phyloP scores from a whole-genome alignment of 2,888 invertebrate genomes.

The Nemapogon koenigi region DNA sequence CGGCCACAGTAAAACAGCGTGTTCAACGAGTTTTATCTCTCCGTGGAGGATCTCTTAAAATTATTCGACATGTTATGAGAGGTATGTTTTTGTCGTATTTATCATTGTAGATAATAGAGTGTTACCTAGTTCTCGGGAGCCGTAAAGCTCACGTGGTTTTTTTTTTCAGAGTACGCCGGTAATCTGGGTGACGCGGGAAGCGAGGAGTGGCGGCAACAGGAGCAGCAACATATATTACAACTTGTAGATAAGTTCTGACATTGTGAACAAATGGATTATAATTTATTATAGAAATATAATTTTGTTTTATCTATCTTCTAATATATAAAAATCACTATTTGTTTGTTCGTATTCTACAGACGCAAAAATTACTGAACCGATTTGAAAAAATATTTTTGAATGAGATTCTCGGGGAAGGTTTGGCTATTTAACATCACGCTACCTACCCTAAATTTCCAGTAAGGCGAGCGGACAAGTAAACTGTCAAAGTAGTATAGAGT shows the following conservation, averaged over 20 bases:
- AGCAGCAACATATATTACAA: constrained; percentile 90
- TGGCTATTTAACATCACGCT: too few relatives aligned
- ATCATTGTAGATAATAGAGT: background rate
- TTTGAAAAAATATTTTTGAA: too few relatives aligned
- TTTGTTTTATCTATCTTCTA: too few relatives aligned
- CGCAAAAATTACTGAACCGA: too few relatives aligned
- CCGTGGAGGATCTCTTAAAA: constrained; percentile 89
- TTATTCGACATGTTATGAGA: constrained; percentile 92
- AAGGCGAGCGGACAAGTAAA: too few relatives aligned
- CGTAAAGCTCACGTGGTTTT: background rate
- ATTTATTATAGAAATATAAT: background rate
- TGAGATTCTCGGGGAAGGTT: too few relatives aligned
- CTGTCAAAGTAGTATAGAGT: too few relatives aligned
- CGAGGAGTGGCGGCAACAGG: constrained; percentile 83
- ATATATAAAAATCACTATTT: too few relatives aligned
- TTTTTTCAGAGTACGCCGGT: constrained; percentile 85
- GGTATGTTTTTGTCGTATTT: constrained; percentile 62
- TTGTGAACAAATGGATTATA: constrained; percentile 22
- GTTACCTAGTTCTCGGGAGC: background rate
- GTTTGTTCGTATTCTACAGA: too few relatives aligned
- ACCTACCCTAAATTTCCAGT: too few relatives aligned
- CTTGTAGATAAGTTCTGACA: constrained; percentile 94
- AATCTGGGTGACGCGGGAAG: constrained; percentile 92
- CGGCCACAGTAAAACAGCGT: constrained; percentile 79
- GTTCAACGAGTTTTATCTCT: constrained; percentile 89